Percentiles rank a stretch among this genome's conserved stretches.
Conservation (phyloP, 64 coral and sea anemone species). For the Montipora capricornis region DNA sequence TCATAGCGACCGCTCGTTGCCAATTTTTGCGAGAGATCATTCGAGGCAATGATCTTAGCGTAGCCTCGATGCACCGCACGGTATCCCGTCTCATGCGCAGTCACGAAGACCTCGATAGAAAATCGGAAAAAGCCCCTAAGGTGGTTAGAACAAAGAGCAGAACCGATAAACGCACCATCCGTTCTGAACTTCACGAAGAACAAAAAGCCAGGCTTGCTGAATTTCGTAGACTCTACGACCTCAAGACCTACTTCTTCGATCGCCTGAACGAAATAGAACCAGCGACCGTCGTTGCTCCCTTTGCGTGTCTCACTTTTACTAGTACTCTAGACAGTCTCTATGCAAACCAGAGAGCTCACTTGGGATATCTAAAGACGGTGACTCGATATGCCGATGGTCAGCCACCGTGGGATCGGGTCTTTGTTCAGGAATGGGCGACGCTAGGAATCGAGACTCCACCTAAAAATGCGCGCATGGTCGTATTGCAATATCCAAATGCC, state of each 20-base stretch:
- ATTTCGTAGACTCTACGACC: not conserved
- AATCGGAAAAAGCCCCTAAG: not conserved
- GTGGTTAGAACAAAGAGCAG: not conserved
- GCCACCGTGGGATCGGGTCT: not conserved
- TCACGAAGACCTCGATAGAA: not conserved
- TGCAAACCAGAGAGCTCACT: not conserved
- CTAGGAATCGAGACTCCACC: not conserved
- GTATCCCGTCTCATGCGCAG: not conserved
- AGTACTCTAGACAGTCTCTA: not conserved
- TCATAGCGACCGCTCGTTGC: not conserved
- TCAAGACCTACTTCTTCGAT: not conserved
- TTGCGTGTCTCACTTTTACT: not conserved
- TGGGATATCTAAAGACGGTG: not conserved
- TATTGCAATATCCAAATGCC: not conserved
- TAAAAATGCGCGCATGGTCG: not conserved
- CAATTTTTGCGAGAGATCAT: not conserved
- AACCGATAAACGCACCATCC: not conserved
- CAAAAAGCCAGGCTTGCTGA: not conserved
- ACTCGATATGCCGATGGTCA: not conserved
- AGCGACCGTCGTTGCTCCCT: not conserved
- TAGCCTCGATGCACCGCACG: not conserved
- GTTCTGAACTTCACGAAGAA: not conserved
- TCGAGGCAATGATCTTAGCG: not conserved
- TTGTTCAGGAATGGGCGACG: not conserved
- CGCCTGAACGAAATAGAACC: not conserved